Base-by-base conservation (phyloP, 1,140 invertebrate genomes). In the Pentalonia nigronervosa region DNA sequence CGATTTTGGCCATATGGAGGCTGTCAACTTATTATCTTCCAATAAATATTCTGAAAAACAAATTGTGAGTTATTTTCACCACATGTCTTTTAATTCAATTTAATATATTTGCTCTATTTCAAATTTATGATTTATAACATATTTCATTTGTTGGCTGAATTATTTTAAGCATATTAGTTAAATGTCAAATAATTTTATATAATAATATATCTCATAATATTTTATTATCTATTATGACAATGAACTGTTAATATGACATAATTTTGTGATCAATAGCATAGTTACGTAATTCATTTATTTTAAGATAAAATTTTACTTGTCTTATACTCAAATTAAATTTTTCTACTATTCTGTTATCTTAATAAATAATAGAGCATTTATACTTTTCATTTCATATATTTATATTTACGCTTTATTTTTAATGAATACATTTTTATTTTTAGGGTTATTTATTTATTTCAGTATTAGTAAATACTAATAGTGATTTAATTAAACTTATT, bases 31-130 rank as follows among this genome's bases (percentile, higher is more conserved):
- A 88, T 96, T 99, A n/a, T 99, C 99, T 94, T 99, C 99, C 56
- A 99, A 99, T 95, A 99, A 99, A 96, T 99, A 99, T 96, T 99
- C 99, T 81, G 99, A 99, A 95, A 99, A 99, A 96, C 99, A 99
- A 97, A 99, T 99, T 96, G 99, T 99, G 97, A 97, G 98, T 97
- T 88, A 91, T 86, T 67, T 83, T 8, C 45, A 47, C 9, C 6
- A 90, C 3, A 30, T 90, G 25, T 53, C 76, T 50, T 88, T 60
- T 53, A 93, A 88, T 84, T 47, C 6, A 41, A 93, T 41, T 34
- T 50, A 56, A n/a, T 45, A 14, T 36, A 41, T 83, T 20, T 21
- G 30, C 30, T 48, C 30, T 48, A 87, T 47, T 47, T 41, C 3
- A 41, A 21, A 48, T 87, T 7, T 45, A 41, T 81, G 30, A 25